Base-by-base conservation (phyloP, 2,797 vertebrate genomes). In the Hafferia zeledoni region DNA sequence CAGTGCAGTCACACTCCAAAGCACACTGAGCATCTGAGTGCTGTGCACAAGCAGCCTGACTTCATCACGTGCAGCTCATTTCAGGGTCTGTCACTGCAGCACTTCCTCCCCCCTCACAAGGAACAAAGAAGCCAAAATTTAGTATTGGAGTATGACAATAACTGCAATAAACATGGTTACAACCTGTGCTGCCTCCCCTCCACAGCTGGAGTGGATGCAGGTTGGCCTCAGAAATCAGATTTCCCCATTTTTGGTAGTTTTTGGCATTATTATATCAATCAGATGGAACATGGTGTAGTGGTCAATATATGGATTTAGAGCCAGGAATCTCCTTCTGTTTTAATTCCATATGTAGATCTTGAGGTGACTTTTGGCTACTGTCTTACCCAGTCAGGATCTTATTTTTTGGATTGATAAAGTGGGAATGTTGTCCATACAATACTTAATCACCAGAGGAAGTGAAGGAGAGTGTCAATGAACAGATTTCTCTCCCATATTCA, bases 1-100 rank as follows among this genome's bases (percentile, higher is more conserved):
- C 39, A 35, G 15, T 3, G 6, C 31, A 72, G 37, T 8, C 33
- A 57, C 69, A n/a, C 63, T 79, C 30, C 24, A 59, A 61, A 46
- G 18, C 56, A 16, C 3, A 4, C 33, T 11, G 2, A 59, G 28
- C 33, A 6, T 5, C 56, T 25, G 27, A 53, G 31, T 9, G 41
- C 86, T 70, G 10, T 13, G 52, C 25, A 7, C 75, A 67, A 82
- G 6, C 1, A 44, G 55, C 24, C 13, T 2, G 5, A 46, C 27
- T 85, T 61, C 13, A 6, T 4, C 13, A 0, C 3, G 6, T 55
- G 11, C 33, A 5, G 93, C 93, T 65, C 82, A 39, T 97, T 97
- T 52, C 89, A 98, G 98, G 98, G 98, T 31, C 97, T 99, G 91
- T 98, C 98, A 23, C 92, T 59, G 53, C 98, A 97, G 93, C 95